Percentiles rank a stretch among this genome's conserved stretches.
phyloP scores from a whole-genome alignment of 1,140 invertebrate species.

The Nixonia krombeini region DNA sequence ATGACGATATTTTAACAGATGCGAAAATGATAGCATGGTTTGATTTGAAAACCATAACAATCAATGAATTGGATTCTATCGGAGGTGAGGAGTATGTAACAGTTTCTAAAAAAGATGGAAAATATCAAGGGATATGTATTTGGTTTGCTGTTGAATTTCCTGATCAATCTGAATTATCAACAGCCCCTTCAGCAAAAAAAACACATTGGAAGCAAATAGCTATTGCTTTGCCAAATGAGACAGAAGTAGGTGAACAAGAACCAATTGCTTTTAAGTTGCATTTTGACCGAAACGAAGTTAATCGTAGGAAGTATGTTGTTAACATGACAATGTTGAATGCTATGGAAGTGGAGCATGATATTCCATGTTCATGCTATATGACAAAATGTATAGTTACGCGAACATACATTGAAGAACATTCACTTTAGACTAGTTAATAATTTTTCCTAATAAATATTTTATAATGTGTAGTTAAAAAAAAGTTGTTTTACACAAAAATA shows the following conservation, averaged over 20 bases:
- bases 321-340: slow-evolving; percentile 80
- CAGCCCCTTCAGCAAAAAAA: slow-evolving; percentile 79
- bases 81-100: slow-evolving; percentile 75
- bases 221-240: slow-evolving; percentile 82
- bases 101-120: slow-evolving; percentile 72
- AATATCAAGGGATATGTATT: slow-evolving; percentile 89
- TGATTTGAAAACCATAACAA: slow-evolving; percentile 76
- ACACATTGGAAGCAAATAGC: slow-evolving; percentile 99
- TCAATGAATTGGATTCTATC: slow-evolving; percentile 83
- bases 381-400: slow-evolving; percentile 84
- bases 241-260: slow-evolving; percentile 79
- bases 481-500: no score
- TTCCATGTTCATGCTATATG: slow-evolving; percentile 82
- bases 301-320: slow-evolving; percentile 76
- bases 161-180: slow-evolving; percentile 77
- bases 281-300: slow-evolving; percentile 55
- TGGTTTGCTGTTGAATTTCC: slow-evolving; percentile 86
- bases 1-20: slow-evolving; percentile 67
- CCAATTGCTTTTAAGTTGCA: slow-evolving; percentile 72
- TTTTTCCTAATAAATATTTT: no score
- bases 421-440: no score
- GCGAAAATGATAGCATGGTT: slow-evolving; percentile 83
- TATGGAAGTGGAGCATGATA: slow-evolving; percentile 79
- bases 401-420: slow-evolving; percentile 72
- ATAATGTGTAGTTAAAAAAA: no score